phyloP scores from a whole-genome alignment of 2,797 vertebrate genomes.

The Eremophila alpestris region DNA sequence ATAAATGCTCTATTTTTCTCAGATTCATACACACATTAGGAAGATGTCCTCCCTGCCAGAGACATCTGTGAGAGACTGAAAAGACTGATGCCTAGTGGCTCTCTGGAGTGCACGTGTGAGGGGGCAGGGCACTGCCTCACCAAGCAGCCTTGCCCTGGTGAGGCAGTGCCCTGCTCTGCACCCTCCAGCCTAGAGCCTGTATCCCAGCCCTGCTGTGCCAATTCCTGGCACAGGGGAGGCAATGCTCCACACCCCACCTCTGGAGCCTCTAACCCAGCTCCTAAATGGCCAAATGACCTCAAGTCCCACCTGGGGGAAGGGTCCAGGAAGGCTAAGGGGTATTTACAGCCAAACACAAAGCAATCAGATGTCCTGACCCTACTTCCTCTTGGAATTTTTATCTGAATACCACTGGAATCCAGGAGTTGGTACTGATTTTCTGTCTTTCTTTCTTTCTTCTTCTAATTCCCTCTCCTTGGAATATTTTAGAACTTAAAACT shows the following conservation, averaged over 20 bases:
- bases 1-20: not conserved
- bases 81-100: not conserved
- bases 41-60: not conserved
- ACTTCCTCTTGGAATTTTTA: not conserved
- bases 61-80: not conserved
- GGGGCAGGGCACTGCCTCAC: no score
- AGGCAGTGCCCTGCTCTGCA: not conserved
- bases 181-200: rapidly evolving
- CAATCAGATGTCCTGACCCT: not conserved
- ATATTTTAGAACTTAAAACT: not conserved
- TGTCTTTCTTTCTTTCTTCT: not conserved
- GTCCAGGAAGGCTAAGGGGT: not conserved
- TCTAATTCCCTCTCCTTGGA: not conserved
- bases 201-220: not conserved
- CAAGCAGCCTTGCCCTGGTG: not conserved
- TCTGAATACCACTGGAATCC: not conserved
- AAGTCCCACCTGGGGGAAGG: not conserved
- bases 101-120: not conserved
- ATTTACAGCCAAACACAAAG: not conserved
- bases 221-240: not conserved
- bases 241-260: not conserved
- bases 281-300: not conserved
- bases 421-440: not conserved
- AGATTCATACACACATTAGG: not conserved
- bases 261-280: not conserved